A percentile compares a stretch with the other conserved stretches of the same genome.
phyloP scores from a whole-genome alignment of 2,888 invertebrate species.

The Pantelozetes paolii region DNA sequence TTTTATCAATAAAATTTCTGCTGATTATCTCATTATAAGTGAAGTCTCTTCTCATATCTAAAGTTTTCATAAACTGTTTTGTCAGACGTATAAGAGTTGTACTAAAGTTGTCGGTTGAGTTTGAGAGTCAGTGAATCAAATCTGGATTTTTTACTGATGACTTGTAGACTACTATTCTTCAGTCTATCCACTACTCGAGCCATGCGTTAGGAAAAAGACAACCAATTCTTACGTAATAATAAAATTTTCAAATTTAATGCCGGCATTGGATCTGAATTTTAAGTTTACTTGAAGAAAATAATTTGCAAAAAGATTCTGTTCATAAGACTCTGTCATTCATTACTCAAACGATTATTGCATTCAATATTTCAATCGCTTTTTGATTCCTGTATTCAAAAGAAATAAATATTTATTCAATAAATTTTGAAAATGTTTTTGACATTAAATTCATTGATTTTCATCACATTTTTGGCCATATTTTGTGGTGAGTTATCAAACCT shows the following conservation, averaged over 20 bases:
- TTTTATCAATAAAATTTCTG: background rate
- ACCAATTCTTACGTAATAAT: background rate
- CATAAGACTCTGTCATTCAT: background rate
- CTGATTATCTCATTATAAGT: background rate
- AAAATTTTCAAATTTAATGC: background rate
- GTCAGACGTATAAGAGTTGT: background rate
- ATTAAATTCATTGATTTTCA: background rate
- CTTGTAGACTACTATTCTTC: background rate
- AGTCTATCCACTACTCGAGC: background rate
- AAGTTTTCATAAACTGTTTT: background rate
- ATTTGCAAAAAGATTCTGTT: background rate
- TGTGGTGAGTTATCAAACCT: background rate
- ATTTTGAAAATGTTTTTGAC: background rate
- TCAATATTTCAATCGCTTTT: too few relatives aligned
- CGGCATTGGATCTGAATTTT: background rate
- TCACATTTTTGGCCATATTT: background rate
- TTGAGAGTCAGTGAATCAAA: background rate
- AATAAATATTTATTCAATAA: background rate
- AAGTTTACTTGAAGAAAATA: background rate
- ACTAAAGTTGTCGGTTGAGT: background rate
- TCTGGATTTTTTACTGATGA: slow-evolving; percentile 4
- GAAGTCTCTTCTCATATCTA: background rate
- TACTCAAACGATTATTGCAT: background rate
- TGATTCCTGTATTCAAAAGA: too few relatives aligned
- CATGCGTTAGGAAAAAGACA: background rate